phyloP scores from a whole-genome alignment of 2,113 vertebrate species.

The Pelecanus crispus region DNA sequence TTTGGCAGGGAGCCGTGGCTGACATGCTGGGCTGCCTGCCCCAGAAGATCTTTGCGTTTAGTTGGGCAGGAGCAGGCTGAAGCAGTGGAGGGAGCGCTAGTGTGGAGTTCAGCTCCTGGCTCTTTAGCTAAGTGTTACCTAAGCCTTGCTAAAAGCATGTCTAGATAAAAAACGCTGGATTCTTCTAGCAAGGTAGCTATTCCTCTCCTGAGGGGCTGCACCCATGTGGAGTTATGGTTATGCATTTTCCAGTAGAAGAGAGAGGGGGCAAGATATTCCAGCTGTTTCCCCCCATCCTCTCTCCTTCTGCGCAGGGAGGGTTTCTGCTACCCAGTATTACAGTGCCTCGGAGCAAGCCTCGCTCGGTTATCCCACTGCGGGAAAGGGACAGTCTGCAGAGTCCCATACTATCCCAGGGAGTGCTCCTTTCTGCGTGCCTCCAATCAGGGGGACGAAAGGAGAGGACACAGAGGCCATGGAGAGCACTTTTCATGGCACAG shows the following conservation, averaged over 20 bases:
- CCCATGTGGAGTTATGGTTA: background rate
- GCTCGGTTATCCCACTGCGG: rapidly evolving
- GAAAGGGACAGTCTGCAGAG: background rate
- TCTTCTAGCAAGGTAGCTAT: background rate
- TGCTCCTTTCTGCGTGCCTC: rapidly evolving
- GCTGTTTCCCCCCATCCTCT: background rate
- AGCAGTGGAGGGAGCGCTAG: background rate
- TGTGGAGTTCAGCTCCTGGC: background rate
- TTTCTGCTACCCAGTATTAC: background rate
- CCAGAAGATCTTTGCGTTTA: background rate
- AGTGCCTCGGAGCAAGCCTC: background rate
- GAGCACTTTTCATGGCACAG: background rate
- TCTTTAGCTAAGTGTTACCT: background rate
- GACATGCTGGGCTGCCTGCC: background rate
- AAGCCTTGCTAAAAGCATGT: background rate
- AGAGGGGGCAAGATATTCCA: background rate
- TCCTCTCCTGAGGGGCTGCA: background rate
- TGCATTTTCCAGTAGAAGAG: background rate
- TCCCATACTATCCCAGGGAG: background rate
- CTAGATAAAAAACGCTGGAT: background rate
- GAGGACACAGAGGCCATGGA: background rate
- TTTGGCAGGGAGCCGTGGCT: background rate
- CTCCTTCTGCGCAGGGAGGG: background rate
- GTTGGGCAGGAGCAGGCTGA: background rate
- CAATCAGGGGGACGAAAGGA: background rate